Percentiles rank a stretch among this genome's conserved stretches.
phyloP scores from a whole-genome alignment of 2,113 vertebrate species.

The Leucoraja erinaceus region DNA sequence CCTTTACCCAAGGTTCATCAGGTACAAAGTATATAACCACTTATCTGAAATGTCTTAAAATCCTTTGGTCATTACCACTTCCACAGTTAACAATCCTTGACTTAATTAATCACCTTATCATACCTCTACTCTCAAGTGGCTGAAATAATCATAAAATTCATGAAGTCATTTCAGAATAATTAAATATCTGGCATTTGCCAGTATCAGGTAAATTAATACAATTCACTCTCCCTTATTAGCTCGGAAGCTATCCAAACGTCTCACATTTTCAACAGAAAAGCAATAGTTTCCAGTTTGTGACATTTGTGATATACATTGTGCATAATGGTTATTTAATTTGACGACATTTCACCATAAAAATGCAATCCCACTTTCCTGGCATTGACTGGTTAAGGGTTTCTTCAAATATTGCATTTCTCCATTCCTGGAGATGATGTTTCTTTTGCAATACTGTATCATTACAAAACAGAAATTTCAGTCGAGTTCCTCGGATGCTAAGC shows the following conservation, averaged over 20 bases:
- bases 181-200: not conserved
- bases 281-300: not conserved
- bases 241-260: not conserved
- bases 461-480: not conserved
- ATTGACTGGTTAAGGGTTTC: not conserved
- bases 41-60: not conserved
- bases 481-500: not conserved
- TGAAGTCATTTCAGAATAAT: not conserved
- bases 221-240: not conserved
- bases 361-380: not conserved
- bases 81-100: too few species aligned
- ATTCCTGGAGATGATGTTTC: not conserved
- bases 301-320: not conserved
- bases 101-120: not conserved
- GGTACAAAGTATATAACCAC: not conserved
- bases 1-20: not conserved
- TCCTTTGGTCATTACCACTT: not conserved
- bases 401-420: not conserved
- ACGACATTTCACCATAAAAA: not conserved
- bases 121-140: not conserved
- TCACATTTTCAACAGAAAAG: not conserved
- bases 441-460: not conserved
- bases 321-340: not conserved
- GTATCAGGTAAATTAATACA: not conserved
- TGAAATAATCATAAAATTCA: not conserved